Evolutionary conservation across 2,888 invertebrate genomes (phyloP), one percentile per base, ranked within the genome.

Genomic region (Xanthostigma xanthostigma): DNA sequence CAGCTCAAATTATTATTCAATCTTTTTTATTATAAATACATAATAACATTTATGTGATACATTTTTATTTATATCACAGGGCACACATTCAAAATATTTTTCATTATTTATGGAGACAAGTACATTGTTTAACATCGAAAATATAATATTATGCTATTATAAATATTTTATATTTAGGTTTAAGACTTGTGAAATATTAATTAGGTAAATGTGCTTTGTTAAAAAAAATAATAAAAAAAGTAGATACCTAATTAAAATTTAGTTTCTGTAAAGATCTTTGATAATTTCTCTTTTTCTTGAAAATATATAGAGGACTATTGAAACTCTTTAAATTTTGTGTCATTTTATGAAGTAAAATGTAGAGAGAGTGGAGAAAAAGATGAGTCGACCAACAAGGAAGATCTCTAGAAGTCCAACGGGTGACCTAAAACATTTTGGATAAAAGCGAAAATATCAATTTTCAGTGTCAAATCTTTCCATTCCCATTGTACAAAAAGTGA

Each of bases 21-120:
- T 27, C 27, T 27, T 27, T 42, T 45, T 45, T 45, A 45, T 45
- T 45, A 37, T 37, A 45, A 45, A 45, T 45, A 45, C 44, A 44
- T 37, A 38, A 38, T 37, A 38, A 45, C 45, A 45, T 45, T 45
- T n/a, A 45, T 45, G 42, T 42, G 42, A 42, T 42, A 42, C 42
- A 33, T 36, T 27, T 27, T 27, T 27, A 27, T 6, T 27, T 35
- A 45, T 45, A 45, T 45, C 45, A 45, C 45, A 45, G 45, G 38
- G 45, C 45, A 45, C 37, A 45, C 45, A 45, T 45, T 45, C 37
- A 45, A 37, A 45, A 34, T 45, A 27, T 17, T 14, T 37, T 45
- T 45, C 17, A 17, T 27, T 33, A 17, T 37, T 37, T 14, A 37
- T 45, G 38, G n/a, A 37, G 14, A 45, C 33, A 42, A 38, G 17